These are phyloP conservation scores for Eueremaeus valkanovi DNA, from an alignment of 2,888 invertebrate species.

Conservation along the genomic window DNA sequence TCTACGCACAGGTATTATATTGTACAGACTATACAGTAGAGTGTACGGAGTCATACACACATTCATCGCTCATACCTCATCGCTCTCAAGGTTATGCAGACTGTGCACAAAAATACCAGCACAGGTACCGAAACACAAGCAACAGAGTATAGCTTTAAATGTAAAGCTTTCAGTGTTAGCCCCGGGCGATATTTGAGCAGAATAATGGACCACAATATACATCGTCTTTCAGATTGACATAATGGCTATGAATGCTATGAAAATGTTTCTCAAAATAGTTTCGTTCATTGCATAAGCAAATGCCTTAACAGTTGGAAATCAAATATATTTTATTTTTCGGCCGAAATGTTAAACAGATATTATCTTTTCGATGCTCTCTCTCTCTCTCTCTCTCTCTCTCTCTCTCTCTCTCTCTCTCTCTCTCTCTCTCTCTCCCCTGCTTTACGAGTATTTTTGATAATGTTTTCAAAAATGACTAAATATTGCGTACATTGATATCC, in stretches of 20 bases:
- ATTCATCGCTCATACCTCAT: conserved; percentile 27
- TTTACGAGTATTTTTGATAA: conserved; percentile 7
- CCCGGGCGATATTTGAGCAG: conserved; percentile 5
- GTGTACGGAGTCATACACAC: too few relatives aligned
- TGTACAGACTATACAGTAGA: too few relatives aligned
- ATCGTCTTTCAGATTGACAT: conserved; percentile 16
- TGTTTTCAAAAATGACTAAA: background rate
- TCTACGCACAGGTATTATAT: too few relatives aligned
- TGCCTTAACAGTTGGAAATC: conserved; percentile 24
- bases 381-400: background rate
- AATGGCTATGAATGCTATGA: background rate
- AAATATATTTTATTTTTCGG: conserved; percentile 14
- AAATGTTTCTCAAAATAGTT: conserved; percentile 19
- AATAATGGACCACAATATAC: conserved; percentile 29
- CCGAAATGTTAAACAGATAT: background rate
- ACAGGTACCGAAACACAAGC: background rate
- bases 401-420: background rate
- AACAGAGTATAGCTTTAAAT: conserved; percentile 4
- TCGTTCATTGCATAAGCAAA: conserved; percentile 15
- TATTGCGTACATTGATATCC: too few relatives aligned
- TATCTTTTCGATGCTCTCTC: background rate
- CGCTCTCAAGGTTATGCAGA: conserved; percentile 19
- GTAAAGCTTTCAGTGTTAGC: conserved; percentile 16
- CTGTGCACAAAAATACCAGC: background rate
- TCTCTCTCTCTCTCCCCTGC: background rate